Evolutionary conservation across 2,888 invertebrate genomes (phyloP).

Genomic region (Gasteruption jaculator): DNA sequence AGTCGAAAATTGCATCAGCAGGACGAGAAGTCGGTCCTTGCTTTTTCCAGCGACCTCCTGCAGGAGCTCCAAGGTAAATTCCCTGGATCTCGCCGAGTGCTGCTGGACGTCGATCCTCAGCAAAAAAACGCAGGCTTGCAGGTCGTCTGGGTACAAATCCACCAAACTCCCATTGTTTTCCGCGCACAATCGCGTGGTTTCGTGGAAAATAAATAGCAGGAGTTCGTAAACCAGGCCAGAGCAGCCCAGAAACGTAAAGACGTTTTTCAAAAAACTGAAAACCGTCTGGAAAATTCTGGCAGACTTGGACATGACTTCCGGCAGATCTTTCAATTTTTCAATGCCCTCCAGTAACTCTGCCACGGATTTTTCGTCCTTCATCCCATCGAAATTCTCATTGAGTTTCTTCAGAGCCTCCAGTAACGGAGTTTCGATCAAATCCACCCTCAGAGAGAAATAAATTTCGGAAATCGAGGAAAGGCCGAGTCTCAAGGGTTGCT

Average conservation of each 20-base stretch:
- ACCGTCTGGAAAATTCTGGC: slow-evolving; percentile 31
- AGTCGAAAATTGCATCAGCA: slow-evolving; percentile 38
- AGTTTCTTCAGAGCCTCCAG: slow-evolving; percentile 24
- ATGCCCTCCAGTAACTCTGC: no score
- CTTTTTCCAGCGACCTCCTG: slow-evolving; percentile 26
- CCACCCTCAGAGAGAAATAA: slow-evolving; percentile 27
- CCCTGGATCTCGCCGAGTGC: slow-evolving; percentile 30
- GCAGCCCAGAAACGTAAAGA: slow-evolving; percentile 30
- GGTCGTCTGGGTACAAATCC: slow-evolving; percentile 38
- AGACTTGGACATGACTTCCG: slow-evolving; percentile 27
- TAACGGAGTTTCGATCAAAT: slow-evolving; percentile 37
- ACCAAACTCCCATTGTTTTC: slow-evolving; percentile 26
- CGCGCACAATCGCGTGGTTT: slow-evolving; percentile 24
- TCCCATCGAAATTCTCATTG: slow-evolving; percentile 13
- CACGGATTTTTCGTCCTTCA: slow-evolving; percentile 12
- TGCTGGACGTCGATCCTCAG: slow-evolving; percentile 32
- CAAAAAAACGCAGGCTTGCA: slow-evolving; percentile 34
- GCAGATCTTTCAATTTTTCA: slow-evolving; percentile 18
- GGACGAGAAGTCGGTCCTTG: slow-evolving; percentile 26
- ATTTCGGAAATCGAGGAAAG: slow-evolving; percentile 30
- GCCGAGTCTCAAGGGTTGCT: slow-evolving; percentile 28
- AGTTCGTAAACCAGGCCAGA: slow-evolving; percentile 28
- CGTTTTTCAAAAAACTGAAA: slow-evolving; percentile 30
- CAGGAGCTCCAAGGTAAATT: slow-evolving; percentile 26
- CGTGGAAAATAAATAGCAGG: slow-evolving; percentile 26